Evolutionary conservation across 2,113 vertebrate species (phyloP).

Genomic region (Sorex araneus): DNA sequence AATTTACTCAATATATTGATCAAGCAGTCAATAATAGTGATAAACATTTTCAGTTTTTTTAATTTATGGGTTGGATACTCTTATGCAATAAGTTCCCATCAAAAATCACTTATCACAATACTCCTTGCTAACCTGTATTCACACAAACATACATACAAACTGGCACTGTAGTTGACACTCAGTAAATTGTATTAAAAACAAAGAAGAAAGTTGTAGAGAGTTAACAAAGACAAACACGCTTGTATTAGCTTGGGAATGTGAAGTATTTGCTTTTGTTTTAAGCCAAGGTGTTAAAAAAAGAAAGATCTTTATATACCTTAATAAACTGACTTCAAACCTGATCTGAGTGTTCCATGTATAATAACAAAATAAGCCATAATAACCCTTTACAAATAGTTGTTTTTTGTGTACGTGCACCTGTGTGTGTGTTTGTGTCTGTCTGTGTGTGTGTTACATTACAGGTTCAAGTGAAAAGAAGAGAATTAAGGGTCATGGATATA

Average conservation of each 20-base stretch:
- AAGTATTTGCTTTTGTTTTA: background rate
- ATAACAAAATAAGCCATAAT: background rate
- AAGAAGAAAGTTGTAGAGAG: too few relatives aligned
- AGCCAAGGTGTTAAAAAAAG: background rate
- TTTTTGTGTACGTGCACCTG: too few relatives aligned
- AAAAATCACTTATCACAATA: background rate
- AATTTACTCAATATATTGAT: background rate
- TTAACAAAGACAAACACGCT: background rate
- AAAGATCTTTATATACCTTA: too few relatives aligned
- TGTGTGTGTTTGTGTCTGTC: too few relatives aligned
- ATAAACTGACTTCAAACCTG: background rate
- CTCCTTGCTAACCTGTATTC: too few relatives aligned
- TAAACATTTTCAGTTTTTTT: constrained; percentile 5
- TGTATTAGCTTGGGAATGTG: background rate
- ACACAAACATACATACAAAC: too few relatives aligned
- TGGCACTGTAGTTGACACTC: too few relatives aligned
- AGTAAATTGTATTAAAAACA: too few relatives aligned
- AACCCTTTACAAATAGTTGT: background rate
- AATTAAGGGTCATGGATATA: too few relatives aligned
- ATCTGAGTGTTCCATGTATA: background rate
- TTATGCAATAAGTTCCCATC: background rate
- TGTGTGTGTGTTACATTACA: too few relatives aligned
- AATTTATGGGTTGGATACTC: background rate
- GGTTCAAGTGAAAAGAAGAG: background rate
- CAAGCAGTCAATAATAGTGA: background rate